Evolutionary conservation across 2,113 vertebrate species (phyloP), one percentile per base, ranked within the genome.

Genomic region (Phoxinus phoxinus): DNA sequence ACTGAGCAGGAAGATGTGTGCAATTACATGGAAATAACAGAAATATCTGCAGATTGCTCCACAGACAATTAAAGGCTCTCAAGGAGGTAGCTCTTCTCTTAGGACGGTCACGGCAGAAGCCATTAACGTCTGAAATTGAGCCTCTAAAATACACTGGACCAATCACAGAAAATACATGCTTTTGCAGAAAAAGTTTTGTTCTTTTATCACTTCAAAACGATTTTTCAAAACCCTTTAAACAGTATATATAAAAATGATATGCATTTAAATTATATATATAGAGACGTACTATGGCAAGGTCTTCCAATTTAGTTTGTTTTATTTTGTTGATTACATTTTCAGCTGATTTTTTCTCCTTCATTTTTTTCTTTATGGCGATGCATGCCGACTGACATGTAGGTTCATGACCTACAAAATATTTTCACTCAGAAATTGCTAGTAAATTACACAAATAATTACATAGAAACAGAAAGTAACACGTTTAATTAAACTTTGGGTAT

Each of bases 41-140:
- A 73, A 51, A 46, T 73, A 41, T 78, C 53, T 78, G 21, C n/a
- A 15, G 10, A 59, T 58, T 58, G 41, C 23, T 59, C 32, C n/a
- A 25, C 67, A 77, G 74, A 77, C 74, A 32, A 56, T 77, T 56
- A 32, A 77, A 77, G 48, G 74, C 74, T 77, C 74, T 77, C 19
- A 27, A 19, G 10, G 17, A 53, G 35, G 74, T 1, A 56, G 74
- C 46, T 56, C 17, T 53, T 11, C 46, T 76, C 17, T 32, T 17
- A 56, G 74, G 74, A 77, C 1, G 6, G 12, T 25, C 71, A 41
- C 46, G 41, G n/a, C 12, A 46, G n/a, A 56, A 77, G 30, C 75
- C 51, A 77, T 35, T 58, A 77, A 58, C 0, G 21, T n/a, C 23
- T 73, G 41, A 25, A 73, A 73, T 73, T 25, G 71, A 73, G 41